Conservation (phyloP, 2,113 vertebrate genomes). For the Neogale vison region DNA sequence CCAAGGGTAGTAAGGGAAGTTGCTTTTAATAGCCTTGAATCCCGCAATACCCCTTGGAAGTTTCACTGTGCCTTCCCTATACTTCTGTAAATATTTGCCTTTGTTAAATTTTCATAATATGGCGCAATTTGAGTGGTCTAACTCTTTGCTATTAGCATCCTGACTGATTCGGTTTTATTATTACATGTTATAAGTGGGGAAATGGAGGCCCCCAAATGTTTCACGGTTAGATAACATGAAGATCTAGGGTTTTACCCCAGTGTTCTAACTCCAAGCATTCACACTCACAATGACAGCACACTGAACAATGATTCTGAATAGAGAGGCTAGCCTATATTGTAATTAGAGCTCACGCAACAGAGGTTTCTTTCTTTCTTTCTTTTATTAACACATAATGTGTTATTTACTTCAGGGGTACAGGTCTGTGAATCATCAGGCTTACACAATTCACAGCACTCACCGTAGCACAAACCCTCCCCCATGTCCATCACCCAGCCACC, state of each 20-base stretch:
- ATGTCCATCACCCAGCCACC: too few species aligned
- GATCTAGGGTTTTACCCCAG: background rate
- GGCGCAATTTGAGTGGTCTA: background rate
- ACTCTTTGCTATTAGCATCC: background rate
- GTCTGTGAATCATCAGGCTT: too few species aligned
- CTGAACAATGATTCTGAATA: background rate
- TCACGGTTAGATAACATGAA: background rate
- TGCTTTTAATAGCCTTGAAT: background rate
- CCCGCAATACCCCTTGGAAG: background rate
- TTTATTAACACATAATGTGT: too few species aligned
- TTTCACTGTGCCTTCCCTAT: background rate
- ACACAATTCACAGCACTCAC: too few species aligned
- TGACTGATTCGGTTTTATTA: background rate
- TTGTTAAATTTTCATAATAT: slow-evolving; percentile 1
- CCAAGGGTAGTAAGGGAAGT: background rate
- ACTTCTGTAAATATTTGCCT: background rate
- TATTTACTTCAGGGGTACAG: too few species aligned
- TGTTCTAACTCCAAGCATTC: background rate
- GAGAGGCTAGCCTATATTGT: background rate
- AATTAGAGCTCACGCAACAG: background rate
- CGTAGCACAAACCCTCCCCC: too few species aligned
- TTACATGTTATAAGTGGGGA: background rate
- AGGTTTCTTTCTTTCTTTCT: background rate
- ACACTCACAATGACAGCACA: background rate
- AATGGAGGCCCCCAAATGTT: background rate